Conservation (phyloP, 1,140 invertebrate genomes). For the Bombus impatiens region DNA sequence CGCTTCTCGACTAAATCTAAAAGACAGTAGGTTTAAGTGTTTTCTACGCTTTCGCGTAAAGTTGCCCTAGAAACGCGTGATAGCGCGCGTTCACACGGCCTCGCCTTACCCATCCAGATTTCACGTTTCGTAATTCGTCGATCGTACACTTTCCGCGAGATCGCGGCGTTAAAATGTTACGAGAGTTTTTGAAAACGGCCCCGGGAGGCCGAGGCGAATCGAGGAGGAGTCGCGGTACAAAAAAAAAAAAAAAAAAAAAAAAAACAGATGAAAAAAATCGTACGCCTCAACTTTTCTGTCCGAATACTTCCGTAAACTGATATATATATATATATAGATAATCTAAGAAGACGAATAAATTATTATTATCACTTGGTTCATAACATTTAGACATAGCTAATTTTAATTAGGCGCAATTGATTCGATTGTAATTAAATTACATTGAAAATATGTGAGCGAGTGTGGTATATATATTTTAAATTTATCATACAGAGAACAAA, state of each 20-base stretch:
- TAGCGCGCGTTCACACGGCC: background rate
- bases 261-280: too few relatives aligned
- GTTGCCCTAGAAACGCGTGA: background rate
- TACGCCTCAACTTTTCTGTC: too few relatives aligned
- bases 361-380: too few relatives aligned
- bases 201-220: too few relatives aligned
- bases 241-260: accelerated
- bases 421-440: too few relatives aligned
- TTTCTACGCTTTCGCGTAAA: slow-evolving; percentile 56
- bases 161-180: background rate
- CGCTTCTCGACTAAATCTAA: slow-evolving; percentile 28
- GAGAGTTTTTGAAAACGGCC: background rate
- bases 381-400: too few relatives aligned
- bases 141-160: background rate
- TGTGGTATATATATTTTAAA: background rate
- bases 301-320: too few relatives aligned
- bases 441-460: too few relatives aligned
- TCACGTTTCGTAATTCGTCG: background rate
- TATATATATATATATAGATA: too few relatives aligned
- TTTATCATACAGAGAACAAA: background rate
- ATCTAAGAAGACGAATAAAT: too few relatives aligned
- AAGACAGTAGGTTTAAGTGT: slow-evolving; percentile 76
- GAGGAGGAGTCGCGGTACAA: accelerated
- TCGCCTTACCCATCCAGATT: background rate
- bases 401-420: too few relatives aligned